Base-by-base conservation (phyloP, 1,140 invertebrate genomes). In the Hydropsyche tenuis region DNA sequence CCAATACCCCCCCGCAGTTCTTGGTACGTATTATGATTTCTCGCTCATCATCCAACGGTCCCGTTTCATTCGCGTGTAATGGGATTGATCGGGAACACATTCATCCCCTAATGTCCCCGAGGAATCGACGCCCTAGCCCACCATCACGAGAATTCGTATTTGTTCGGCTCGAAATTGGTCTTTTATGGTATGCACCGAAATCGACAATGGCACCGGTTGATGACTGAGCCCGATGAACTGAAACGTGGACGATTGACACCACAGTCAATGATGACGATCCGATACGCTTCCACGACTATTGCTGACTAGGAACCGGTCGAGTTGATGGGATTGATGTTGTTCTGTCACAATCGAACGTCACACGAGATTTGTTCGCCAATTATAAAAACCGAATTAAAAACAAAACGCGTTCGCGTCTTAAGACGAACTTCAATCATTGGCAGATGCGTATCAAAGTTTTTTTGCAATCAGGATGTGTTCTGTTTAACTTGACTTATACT, bases 1-100 rank as follows among this genome's bases (percentile, higher is more conserved):
- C 70, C 75, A 74, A 77, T 77, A 77, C 75, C 75, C 75, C 72
- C 75, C 69, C 25, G 69, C 60, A 69, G 72, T 71, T 74, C 51
- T n/a, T 20, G 60, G 51, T 62, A 72, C 66, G 69, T 76, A 76
- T 69, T 74, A 76, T 65, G 60, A 63, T 73, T 74, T 74, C 73
- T 73, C 70, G 75, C 73, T 65, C 60, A 77, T 77, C 73, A 77
- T 77, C 69, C 72, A 25, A 25, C 68, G 25, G 43, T 56, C 48
- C 27, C 20, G 18, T 23, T 18, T 69, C 66, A 43, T 69, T 69
- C 66, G 66, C 66, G 68, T 60, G 25, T 70, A 70, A 70, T 70
- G 27, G 68, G 68, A 70, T 70, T 70, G 68, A 70, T 70, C 68
- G 42, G 62, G 14, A 23, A 27, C 62, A 23, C 27, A 64, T 64